Evolutionary conservation across 2,113 vertebrate genomes (phyloP), one percentile per base, ranked within the genome.

Genomic region (Lepisosteus oculatus): DNA sequence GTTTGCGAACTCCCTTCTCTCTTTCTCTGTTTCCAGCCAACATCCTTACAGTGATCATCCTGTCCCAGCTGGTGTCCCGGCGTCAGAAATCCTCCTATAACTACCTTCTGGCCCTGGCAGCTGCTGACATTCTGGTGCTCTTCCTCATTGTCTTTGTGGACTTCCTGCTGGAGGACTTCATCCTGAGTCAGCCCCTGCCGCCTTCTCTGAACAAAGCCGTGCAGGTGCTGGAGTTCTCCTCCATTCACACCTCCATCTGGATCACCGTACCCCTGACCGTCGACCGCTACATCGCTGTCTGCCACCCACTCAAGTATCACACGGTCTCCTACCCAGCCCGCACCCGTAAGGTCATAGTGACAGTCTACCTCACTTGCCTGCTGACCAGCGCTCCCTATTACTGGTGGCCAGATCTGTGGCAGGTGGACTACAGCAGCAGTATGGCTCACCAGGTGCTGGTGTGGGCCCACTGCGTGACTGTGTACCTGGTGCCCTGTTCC

Each of bases 351-450:
- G 96, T 99, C 79, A 98, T 98, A 2, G 61, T 94, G 0, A 89
- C 91, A 0, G 97, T 99, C 9, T 99, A 98, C 0, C 1, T 89
- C 64, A 96, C 93, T 71, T 98, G 97, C 79, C 89, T 99, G 71
- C 71, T 96, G 66, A 95, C 96, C 69, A 95, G 95, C 70, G 91
- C 93, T 14, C 97, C 97, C 0, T 99, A 96, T 77, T 98, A 97
- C 80, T 99, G 97, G 97, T 99, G 97, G 97, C 97, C 97, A 51
- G 94, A 98, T 76, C 91, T 98, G 15, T 98, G 97, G 97, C 95
- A 92, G 0, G 94, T 90, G 70, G 89, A 91, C 65, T 90, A 92
- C 79, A 86, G 81, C 61, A 94, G 94, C 80, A 95, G 91, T 0
- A 92, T 91, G 3, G 66, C 91, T 63, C 96, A 98, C 63, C 96